Base-by-base conservation (phyloP, 2,888 invertebrate species). In the Girardia tigrina region DNA sequence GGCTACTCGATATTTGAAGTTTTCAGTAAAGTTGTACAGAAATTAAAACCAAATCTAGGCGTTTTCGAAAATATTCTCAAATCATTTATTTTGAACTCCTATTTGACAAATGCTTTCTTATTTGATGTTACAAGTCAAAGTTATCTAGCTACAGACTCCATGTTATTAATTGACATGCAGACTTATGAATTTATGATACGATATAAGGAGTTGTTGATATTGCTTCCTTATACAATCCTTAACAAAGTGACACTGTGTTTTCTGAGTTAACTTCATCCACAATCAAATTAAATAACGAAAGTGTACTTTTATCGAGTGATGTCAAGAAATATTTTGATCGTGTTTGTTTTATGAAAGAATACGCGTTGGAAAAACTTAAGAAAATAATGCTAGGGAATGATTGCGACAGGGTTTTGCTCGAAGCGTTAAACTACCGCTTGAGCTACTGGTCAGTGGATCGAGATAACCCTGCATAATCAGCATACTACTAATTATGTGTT, bases 1-100 rank as follows among this genome's bases (percentile, higher is more conserved):
- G 98, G 99, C 85, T 98, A 98, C 86, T 97, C 97, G 79, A 98
- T 99, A 85, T 99, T 98, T 86, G 98, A 99, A 86, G 98, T 98
- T 14, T 97, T 97, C 86, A 95, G 94, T 80, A 98, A 98, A 89
- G 97, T 98, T 78, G 95, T 99, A 74, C 98, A 98, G 85, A 98
- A 98, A 85, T 86, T 99, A 78, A 97, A 98, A 82, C 94, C 94
- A 42, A 95, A 98, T 84, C 87, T 98, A 81, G 92, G 95, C 29
- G 93, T 94, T 0, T 86, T 99, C 83, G 98, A 98, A 87, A 94
- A 95, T 86, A 88, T 99, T 79, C 87, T 99, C 78, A 95, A 98
- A 84, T 93, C 97, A 83, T 89, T 98, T 80, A 94, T 97, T 86
- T 92, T 95, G 94, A 97, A 95, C 86, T 98, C 97, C 14, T 94